Evolutionary conservation across 2,113 vertebrate genomes (phyloP), one percentile per base, ranked within the genome.

Genomic region (Pogona vitticeps): DNA sequence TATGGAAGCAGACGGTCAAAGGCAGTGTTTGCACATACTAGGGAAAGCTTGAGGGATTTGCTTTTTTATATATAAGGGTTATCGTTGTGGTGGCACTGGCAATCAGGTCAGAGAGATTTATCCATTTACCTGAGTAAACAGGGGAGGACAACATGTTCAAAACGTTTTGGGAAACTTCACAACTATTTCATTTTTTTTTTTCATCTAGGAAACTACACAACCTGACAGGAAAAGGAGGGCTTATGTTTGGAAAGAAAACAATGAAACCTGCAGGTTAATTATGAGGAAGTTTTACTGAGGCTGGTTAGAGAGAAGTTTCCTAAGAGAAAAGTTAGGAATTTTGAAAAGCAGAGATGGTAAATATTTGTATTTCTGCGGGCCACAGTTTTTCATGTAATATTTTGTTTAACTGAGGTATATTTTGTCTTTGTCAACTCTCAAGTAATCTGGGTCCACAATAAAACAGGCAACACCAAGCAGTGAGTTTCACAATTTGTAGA

Each of bases 61-160:
- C 80, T 81, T 28, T 65, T 26, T 28, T 36, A 78, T 21, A 13
- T 23, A 1, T 18, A 21, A 59, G 21, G 2, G 36, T 1, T 20
- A 75, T 42, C 21, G 40, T 0, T 0, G 9, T 28, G 23, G 31
- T 0, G 14, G 36, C 6, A 88, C 33, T 0, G 70, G 0, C 5
- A 0, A 0, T 2, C n/a, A 1, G 20, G 1, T 23, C 2, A 46
- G 36, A 40, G 7, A 14, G 28, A 76, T 76, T 21, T 31, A 17
- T 28, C 38, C 31, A 18, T 31, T 21, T 31, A 1, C 12, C 13
- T 7, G 36, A 79, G 58, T 13, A 63, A 56, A 10, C 23, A 28
- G 28, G 17, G 67, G 3, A 31, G 0, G 2, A 26, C 31, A 9
- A 2, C 0, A 26, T 18, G 21, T 61, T 68, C 31, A 28, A 28